Conservation (phyloP, 2,888 invertebrate genomes). For the Ophion obscuratus region DNA sequence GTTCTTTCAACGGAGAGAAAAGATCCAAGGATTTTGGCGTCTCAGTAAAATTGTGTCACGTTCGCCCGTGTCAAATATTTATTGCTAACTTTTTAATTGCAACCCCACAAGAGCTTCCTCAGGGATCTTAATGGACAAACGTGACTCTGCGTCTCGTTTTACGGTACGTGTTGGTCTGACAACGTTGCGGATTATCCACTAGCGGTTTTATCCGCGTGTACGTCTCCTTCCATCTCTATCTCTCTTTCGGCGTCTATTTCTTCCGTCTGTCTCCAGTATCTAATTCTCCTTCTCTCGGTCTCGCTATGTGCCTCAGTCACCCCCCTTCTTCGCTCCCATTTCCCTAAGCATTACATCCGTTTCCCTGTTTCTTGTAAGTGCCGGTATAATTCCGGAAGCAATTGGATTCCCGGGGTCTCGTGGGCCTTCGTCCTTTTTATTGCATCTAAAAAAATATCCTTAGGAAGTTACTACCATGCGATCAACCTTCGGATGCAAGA, state of each 20-base stretch:
- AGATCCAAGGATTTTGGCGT: conserved; percentile 70
- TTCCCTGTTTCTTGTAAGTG: background rate
- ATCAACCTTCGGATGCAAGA: too few relatives aligned
- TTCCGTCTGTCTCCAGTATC: too few relatives aligned
- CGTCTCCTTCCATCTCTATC: background rate
- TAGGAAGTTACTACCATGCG: too few relatives aligned
- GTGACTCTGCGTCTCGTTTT: conserved; percentile 32
- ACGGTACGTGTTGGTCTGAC: conserved; percentile 33
- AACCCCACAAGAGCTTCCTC: conserved; percentile 22
- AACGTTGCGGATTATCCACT: conserved; percentile 49
- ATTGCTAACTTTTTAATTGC: conserved; percentile 71
- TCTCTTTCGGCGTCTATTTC: too few relatives aligned
- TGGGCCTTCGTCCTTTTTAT: too few relatives aligned
- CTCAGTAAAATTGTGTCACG: conserved; percentile 72
- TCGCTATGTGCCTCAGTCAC: background rate
- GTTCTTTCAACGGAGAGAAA: conserved; percentile 24
- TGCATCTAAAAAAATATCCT: too few relatives aligned
- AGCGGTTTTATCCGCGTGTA: background rate
- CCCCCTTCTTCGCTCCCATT: background rate
- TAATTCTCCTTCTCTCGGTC: too few relatives aligned
- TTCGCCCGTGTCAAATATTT: conserved; percentile 61
- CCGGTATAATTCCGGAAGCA: conserved; percentile 11
- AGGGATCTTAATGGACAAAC: conserved; percentile 38
- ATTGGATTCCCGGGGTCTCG: background rate
- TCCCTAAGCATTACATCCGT: conserved; percentile 5